A percentile compares a stretch with the other conserved stretches of the same genome.
Evolutionary conservation across 1,140 invertebrate genomes (phyloP).

Genomic region (Choristoneura fumiferana): DNA sequence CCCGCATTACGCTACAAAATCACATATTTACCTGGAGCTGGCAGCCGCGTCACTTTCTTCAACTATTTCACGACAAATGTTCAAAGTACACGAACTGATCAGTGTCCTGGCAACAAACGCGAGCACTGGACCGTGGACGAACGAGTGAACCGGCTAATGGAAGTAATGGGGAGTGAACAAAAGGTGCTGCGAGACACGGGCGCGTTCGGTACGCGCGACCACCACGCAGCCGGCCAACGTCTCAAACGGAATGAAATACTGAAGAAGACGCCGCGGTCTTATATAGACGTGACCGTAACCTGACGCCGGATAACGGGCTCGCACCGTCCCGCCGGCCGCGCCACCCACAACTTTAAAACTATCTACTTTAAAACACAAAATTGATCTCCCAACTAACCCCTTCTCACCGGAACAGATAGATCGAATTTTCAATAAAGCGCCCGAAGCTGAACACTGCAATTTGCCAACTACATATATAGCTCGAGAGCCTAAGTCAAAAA

Average conservation of each 20-base stretch:
- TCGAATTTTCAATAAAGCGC: slow-evolving; percentile 75
- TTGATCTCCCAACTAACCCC: slow-evolving; percentile 27
- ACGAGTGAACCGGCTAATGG: slow-evolving; percentile 29
- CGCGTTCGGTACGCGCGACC: slow-evolving; percentile 36
- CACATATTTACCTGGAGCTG: slow-evolving; percentile 47
- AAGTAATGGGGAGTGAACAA: slow-evolving; percentile 15
- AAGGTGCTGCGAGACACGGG: slow-evolving; percentile 31
- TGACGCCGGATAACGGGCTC: slow-evolving; percentile 76
- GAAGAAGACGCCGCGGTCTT: slow-evolving; percentile 73
- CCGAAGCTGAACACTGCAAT: slow-evolving; percentile 66
- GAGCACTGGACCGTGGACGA: slow-evolving; percentile 55
- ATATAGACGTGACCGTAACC: slow-evolving; percentile 76
- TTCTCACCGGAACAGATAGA: slow-evolving; percentile 60
- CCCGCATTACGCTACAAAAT: too few relatives aligned
- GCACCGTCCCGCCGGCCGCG: slow-evolving; percentile 35
- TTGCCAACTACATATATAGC: slow-evolving; percentile 45
- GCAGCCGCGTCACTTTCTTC: slow-evolving; percentile 34
- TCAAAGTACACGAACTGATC: slow-evolving; percentile 47
- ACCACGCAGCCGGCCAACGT: slow-evolving; percentile 56
- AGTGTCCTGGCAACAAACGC: slow-evolving; percentile 49
- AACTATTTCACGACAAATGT: slow-evolving; percentile 48
- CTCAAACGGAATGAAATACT: slow-evolving; percentile 76
- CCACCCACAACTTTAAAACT: slow-evolving; percentile 47
- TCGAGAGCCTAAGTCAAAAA: slow-evolving; percentile 31
- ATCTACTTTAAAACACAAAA: slow-evolving; percentile 32